Evolutionary conservation across 2,113 vertebrate genomes (phyloP).

Genomic region (Pomatorhinus ruficollis): DNA sequence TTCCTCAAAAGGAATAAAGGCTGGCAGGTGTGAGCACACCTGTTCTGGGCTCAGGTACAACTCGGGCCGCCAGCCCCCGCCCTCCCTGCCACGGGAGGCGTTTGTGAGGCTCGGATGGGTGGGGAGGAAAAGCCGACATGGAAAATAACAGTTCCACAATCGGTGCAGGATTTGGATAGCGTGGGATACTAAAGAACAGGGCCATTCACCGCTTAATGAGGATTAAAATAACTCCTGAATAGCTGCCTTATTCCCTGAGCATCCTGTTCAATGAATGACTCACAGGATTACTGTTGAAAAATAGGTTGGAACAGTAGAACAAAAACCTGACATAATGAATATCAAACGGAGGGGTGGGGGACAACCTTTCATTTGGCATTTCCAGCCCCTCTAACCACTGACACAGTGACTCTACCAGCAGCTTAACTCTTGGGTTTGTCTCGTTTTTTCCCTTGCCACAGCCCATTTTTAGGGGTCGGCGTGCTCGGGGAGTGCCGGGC

Average conservation of each 20-base stretch:
- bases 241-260: constrained; percentile 58
- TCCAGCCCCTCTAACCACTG: background rate
- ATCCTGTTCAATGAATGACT: constrained; percentile 62
- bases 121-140: background rate
- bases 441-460: background rate
- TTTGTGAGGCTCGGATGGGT: background rate
- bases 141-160: constrained; percentile 38
- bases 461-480: background rate
- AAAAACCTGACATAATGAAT: background rate
- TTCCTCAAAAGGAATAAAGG: background rate
- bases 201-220: constrained; percentile 58
- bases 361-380: background rate
- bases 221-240: constrained; percentile 68
- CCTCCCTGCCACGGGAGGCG: background rate
- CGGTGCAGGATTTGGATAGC: background rate
- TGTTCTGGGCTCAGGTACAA: background rate
- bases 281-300: constrained; percentile 56
- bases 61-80: background rate
- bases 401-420: background rate
- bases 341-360: background rate
- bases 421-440: background rate
- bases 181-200: constrained; percentile 26
- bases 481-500: background rate
- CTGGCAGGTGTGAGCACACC: background rate
- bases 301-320: constrained; percentile 2